A percentile compares a stretch with the other conserved stretches of the same genome.
Evolutionary conservation across 1,140 invertebrate species (phyloP).

Genomic region (Orius insidiosus): DNA sequence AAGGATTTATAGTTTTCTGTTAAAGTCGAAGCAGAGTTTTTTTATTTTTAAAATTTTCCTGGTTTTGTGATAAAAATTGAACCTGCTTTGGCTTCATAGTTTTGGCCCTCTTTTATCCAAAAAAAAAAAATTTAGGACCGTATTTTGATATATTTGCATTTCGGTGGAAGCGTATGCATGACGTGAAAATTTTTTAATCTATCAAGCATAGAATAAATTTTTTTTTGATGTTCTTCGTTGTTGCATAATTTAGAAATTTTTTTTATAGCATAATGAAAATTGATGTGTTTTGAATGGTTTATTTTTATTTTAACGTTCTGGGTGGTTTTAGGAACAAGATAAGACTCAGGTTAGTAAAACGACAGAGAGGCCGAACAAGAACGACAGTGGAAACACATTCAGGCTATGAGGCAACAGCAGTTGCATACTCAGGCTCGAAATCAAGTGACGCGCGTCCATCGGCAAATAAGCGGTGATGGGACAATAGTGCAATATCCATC

Average conservation of each 20-base stretch:
- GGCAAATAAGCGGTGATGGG: constrained; percentile 32
- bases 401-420: constrained; percentile 58
- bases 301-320: background rate
- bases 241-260: background rate
- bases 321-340: constrained; percentile 43
- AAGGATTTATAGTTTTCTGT: no score
- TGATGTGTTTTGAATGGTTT: no score
- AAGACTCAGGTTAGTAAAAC: constrained; percentile 43
- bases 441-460: constrained; percentile 28
- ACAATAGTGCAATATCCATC: constrained; percentile 16
- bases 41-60: no score
- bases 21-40: no score
- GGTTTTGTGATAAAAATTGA: no score
- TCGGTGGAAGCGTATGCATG: constrained; percentile 1
- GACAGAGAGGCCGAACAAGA: constrained; percentile 66
- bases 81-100: constrained; percentile 20
- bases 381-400: constrained; percentile 70
- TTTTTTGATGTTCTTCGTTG: background rate
- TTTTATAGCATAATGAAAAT: background rate
- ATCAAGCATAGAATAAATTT: background rate
- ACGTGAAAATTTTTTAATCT: no score
- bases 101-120: constrained; percentile 12
- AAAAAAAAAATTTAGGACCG: constrained; percentile 2
- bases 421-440: constrained; percentile 11
- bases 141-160: constrained; percentile 14